Evolutionary conservation across 2,113 vertebrate species (phyloP).

Genomic region (Turnix velox): DNA sequence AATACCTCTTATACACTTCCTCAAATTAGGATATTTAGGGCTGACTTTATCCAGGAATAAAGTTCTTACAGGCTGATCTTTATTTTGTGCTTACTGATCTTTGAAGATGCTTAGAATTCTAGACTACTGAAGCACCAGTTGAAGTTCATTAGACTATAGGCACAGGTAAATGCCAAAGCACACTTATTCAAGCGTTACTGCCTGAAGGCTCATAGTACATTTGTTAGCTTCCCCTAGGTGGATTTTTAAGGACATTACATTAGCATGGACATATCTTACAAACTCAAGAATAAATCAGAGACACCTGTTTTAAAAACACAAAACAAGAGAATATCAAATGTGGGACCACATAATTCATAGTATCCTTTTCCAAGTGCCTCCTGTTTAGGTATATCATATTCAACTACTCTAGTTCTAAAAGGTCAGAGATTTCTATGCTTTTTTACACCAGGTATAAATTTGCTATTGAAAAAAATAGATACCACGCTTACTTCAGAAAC

Average conservation of each 20-base stretch:
- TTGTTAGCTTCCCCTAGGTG: background rate
- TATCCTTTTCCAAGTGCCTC: background rate
- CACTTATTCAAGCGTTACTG: background rate
- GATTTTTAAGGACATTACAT: background rate
- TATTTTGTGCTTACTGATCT: background rate
- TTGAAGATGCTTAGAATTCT: background rate
- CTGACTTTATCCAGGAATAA: background rate
- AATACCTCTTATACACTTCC: background rate
- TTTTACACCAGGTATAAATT: background rate
- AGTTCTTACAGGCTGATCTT: background rate
- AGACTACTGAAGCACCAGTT: background rate
- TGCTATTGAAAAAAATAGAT: background rate
- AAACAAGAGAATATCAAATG: background rate
- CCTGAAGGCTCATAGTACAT: background rate
- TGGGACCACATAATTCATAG: background rate
- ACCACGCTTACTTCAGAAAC: background rate
- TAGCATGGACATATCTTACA: background rate
- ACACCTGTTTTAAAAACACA: background rate
- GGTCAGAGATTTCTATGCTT: background rate
- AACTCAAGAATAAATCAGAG: background rate
- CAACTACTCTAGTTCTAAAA: background rate
- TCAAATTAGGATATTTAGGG: background rate
- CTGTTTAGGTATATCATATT: background rate
- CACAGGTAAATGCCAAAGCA: background rate
- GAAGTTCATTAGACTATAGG: background rate